Conservation (phyloP, 2,797 vertebrate genomes). For the Mormyrus hasselquistii region DNA sequence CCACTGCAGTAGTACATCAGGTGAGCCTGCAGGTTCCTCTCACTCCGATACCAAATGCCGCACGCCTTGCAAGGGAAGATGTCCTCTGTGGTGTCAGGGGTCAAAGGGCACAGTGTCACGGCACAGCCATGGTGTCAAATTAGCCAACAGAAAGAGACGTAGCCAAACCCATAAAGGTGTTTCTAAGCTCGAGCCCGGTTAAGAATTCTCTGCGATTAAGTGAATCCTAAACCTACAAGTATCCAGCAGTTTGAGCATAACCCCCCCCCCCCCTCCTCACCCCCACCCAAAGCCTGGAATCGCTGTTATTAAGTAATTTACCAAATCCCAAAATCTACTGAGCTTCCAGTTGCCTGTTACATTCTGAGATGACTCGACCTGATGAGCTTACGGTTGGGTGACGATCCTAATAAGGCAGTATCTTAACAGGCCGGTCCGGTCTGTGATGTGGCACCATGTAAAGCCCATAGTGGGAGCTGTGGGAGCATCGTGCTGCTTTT, state of each 20-base stretch:
- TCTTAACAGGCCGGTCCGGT: background rate
- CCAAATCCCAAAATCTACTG: background rate
- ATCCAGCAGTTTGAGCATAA: background rate
- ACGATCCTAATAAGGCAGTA: background rate
- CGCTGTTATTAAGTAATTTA: background rate
- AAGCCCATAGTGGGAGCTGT: background rate
- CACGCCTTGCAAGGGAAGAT: conserved; percentile 82
- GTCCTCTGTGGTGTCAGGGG: conserved; percentile 59
- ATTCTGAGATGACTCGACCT: background rate
- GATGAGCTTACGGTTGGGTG: conserved; percentile 1
- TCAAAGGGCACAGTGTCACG: background rate
- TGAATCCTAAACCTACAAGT: background rate
- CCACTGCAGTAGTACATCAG: conserved; percentile 83
- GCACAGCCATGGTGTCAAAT: background rate
- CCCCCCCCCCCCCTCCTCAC: background rate
- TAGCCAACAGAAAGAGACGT: background rate
- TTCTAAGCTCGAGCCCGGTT: background rate
- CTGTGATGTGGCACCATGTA: background rate
- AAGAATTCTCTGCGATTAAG: background rate
- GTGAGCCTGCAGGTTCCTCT: conserved; percentile 79
- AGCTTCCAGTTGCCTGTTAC: background rate
- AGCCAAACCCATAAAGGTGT: background rate
- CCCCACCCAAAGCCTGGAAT: background rate
- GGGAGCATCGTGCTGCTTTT: background rate
- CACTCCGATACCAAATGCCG: conserved; percentile 82